Percentiles rank a stretch among this genome's conserved stretches.
These are phyloP conservation scores for Aldabrachelys gigantea DNA, from an alignment of 2,113 vertebrate genomes.

Conservation along the genomic window DNA sequence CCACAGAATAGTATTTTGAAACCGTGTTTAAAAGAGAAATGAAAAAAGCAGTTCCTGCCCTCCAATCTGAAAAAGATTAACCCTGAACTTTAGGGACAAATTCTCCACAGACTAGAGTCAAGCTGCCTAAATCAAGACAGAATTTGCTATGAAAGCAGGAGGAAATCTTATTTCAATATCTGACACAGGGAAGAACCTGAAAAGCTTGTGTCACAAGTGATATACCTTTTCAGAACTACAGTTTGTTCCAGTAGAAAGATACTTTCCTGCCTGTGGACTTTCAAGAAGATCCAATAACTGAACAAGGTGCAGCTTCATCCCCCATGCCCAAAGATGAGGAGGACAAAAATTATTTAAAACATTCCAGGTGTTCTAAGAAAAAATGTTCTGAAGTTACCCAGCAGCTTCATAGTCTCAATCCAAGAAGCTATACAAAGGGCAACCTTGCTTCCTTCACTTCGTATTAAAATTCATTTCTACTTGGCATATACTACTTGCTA, in stretches of 20 bases:
- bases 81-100: background rate
- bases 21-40: background rate
- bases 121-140: background rate
- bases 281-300: background rate
- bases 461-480: background rate
- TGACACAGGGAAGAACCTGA: background rate
- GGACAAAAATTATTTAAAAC: background rate
- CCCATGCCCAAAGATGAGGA: background rate
- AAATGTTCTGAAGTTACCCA: background rate
- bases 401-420: background rate
- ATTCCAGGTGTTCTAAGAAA: background rate
- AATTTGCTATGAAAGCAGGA: background rate
- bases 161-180: background rate
- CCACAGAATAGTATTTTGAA: background rate
- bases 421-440: background rate
- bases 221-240: background rate
- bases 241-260: background rate
- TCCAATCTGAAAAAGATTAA: background rate
- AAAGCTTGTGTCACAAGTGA: background rate
- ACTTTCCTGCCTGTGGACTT: background rate
- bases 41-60: rapidly evolving
- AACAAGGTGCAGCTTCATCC: conserved; percentile 10
- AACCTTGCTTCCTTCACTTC: background rate
- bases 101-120: rapidly evolving
- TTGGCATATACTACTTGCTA: background rate